phyloP scores from a whole-genome alignment of 2,113 vertebrate species.

The Catharus fuscescens region DNA sequence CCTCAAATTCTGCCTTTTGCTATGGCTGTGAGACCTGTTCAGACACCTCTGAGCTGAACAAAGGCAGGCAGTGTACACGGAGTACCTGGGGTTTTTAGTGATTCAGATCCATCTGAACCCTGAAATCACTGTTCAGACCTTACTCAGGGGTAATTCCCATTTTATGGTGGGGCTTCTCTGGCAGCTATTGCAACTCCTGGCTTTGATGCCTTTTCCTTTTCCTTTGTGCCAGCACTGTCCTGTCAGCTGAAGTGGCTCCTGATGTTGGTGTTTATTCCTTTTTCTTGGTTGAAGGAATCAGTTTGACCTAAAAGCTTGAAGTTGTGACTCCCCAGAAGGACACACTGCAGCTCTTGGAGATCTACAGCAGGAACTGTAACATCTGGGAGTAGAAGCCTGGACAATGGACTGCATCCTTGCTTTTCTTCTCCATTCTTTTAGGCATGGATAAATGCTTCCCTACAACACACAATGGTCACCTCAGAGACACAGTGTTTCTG shows the following conservation, averaged over 20 bases:
- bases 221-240: neutral
- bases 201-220: neutral
- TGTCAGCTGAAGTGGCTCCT: neutral
- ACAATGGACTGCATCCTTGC: neutral
- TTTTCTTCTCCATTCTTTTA: neutral
- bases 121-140: neutral
- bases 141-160: neutral
- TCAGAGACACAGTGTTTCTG: neutral
- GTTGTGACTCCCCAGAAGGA: neutral
- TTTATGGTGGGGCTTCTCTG: neutral
- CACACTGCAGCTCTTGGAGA: neutral
- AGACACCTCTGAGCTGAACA: neutral
- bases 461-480: neutral
- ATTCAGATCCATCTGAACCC: neutral
- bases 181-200: neutral
- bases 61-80: neutral
- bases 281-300: neutral
- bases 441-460: neutral
- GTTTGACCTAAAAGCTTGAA: neutral
- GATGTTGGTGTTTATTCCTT: neutral
- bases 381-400: neutral
- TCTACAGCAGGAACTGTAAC: neutral
- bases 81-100: neutral
- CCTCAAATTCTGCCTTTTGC: neutral
- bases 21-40: neutral